Conservation (phyloP, 2,797 vertebrate genomes). For the Numenius phaeopus region DNA sequence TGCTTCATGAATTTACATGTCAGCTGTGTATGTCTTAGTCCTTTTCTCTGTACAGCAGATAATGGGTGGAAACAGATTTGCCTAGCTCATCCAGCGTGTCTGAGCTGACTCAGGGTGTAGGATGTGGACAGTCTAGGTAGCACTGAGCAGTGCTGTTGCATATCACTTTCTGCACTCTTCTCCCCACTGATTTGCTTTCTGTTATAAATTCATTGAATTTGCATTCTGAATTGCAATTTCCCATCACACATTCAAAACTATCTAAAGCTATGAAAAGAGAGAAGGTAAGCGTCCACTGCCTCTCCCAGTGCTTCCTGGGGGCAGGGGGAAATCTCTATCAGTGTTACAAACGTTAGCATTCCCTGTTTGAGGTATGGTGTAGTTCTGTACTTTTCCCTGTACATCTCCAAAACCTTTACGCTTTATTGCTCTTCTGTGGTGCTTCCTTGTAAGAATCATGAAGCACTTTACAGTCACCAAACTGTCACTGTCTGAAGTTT, state of each 20-base stretch:
- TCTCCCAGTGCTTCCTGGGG: neutral
- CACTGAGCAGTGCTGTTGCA: neutral
- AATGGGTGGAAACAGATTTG: neutral
- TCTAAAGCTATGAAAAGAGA: neutral
- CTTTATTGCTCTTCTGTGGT: neutral
- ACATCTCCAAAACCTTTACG: neutral
- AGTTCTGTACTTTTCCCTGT: neutral
- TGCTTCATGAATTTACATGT: neutral
- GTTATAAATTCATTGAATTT: neutral
- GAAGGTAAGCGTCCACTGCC: neutral
- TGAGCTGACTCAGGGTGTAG: neutral
- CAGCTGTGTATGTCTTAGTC: neutral
- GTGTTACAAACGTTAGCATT: rapidly evolving
- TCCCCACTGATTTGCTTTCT: neutral
- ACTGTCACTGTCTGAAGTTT: neutral
- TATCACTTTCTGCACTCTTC: neutral
- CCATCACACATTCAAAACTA: neutral
- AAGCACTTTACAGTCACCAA: neutral
- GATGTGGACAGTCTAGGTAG: neutral
- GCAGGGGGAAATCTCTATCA: neutral
- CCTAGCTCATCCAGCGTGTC: neutral
- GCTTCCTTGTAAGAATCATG: neutral
- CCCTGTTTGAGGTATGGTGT: neutral
- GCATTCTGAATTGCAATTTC: neutral
- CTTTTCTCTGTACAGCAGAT: neutral